Base-by-base conservation (phyloP, 2,113 vertebrate species). In the Oplegnathus fasciatus region DNA sequence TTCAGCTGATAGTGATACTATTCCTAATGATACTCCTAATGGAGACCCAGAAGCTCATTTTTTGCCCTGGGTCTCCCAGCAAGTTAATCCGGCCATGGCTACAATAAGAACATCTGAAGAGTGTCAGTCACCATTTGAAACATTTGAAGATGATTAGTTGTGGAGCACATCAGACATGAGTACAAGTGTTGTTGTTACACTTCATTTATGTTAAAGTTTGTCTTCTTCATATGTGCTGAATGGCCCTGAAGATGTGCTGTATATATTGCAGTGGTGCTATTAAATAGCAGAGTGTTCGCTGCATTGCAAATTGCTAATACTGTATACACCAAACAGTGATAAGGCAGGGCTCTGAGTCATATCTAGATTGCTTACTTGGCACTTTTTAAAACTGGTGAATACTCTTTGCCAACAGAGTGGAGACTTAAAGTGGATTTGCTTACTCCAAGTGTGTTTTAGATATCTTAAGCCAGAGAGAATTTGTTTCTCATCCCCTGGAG, bases 361-460 rank as follows among this genome's bases (percentile, higher is more conserved):
- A 42, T 80, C 60, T 72, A 61, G n/a, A 85, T 26, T 69, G 76
- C 77, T 65, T 68, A 73, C 77, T 37, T 1, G 28, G 67, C 80
- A 69, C 42, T 77, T 84, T 57, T 54, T 44, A 9, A n/a, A 75
- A 74, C 30, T 26, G 17, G 52, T n/a, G 34, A 69, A 57, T 64
- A 42, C 20, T 46, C 40, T 71, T 62, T 80, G 82, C 82, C 73
- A 72, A 58, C n/a, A 50, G 40, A 40, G 24, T 50, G 24, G 46
- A 60, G 30, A 68, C 60, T 73, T 55, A n/a, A 81, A 66, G 72
- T 44, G 58, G 42, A 78, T 86, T 57, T 87, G 54, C 60, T 85
- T 62, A 15, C 42, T 75, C 22, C 7, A 52, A 78, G 52, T 42
- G 61, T 86, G 40, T 74, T 82, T 73, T 30, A 54, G 24, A 54